Evolutionary conservation across 2,113 vertebrate genomes (phyloP).

Genomic region (Atlantisia rogersi): DNA sequence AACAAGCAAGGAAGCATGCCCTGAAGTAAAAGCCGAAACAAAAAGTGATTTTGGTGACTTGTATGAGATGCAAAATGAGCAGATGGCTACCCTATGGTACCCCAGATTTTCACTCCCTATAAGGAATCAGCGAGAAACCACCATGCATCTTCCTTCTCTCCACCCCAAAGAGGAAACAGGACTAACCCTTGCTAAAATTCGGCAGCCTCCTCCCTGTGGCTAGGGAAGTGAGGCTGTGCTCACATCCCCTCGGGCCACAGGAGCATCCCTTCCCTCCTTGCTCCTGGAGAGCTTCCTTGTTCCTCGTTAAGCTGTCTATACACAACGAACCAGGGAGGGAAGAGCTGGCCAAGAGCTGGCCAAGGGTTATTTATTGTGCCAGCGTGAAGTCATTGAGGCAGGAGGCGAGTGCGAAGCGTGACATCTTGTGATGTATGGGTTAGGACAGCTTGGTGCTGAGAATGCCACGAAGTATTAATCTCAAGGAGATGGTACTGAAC

Average conservation of each 20-base stretch:
- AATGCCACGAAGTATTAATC: conserved; percentile 86
- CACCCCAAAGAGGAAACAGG: not conserved
- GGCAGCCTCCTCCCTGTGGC: not conserved
- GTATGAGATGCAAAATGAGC: conserved; percentile 16
- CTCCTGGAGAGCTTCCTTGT: rapidly evolving
- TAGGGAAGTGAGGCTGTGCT: not conserved
- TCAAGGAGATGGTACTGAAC: conserved; percentile 81
- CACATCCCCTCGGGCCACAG: rapidly evolving
- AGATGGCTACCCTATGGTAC: conserved; percentile 62
- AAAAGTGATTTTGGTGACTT: not conserved
- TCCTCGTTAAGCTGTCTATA: not conserved
- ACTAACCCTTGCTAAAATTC: not conserved
- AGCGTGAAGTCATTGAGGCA: conserved; percentile 47
- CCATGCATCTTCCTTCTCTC: not conserved
- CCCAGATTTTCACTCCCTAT: conserved; percentile 48
- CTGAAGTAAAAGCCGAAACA: not conserved
- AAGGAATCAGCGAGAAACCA: not conserved
- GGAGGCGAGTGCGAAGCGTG: conserved; percentile 60
- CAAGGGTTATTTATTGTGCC: conserved; percentile 51
- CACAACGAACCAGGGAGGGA: not conserved
- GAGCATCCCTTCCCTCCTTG: not conserved
- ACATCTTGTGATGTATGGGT: conserved; percentile 85
- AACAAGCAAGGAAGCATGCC: not conserved
- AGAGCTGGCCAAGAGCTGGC: not conserved
- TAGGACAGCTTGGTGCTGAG: conserved; percentile 86